Conservation (phyloP, 2,797 vertebrate genomes). For the Crenuchus spilurus region DNA sequence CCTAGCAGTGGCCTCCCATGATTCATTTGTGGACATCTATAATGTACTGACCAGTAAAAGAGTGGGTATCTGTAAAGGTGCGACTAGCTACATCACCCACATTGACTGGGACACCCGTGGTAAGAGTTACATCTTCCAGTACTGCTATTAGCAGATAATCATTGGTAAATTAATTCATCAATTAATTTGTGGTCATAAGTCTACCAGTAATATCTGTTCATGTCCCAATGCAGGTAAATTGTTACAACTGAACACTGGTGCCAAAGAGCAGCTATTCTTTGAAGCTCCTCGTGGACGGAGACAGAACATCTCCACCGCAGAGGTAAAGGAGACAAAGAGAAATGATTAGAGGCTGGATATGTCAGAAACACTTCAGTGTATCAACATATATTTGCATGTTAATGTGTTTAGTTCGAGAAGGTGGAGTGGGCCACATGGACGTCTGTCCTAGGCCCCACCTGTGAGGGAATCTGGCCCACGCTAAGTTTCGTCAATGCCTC, state of each 20-base stretch:
- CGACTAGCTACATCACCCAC: slow-evolving; percentile 91
- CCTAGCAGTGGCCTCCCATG: slow-evolving; percentile 93
- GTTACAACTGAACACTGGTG: slow-evolving; percentile 95
- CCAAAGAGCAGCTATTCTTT: slow-evolving; percentile 95
- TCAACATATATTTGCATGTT: slow-evolving; percentile 16
- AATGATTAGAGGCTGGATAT: background rate
- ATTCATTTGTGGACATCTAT: slow-evolving; percentile 97
- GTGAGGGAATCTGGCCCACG: slow-evolving; percentile 92
- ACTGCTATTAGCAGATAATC: background rate
- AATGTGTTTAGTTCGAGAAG: slow-evolving; percentile 86
- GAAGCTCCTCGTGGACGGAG: slow-evolving; percentile 94
- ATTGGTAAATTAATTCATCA: background rate
- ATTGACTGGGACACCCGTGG: slow-evolving; percentile 96
- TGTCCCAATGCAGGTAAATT: slow-evolving; percentile 84
- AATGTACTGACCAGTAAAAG: slow-evolving; percentile 95
- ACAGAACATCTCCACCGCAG: slow-evolving; percentile 86
- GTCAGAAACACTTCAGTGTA: background rate
- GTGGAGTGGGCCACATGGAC: slow-evolving; percentile 95
- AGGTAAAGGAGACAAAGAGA: slow-evolving; percentile 74
- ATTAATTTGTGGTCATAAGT: background rate
- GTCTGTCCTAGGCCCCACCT: slow-evolving; percentile 88
- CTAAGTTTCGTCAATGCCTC: slow-evolving; percentile 90
- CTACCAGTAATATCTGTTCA: background rate
- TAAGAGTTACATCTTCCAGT: slow-evolving; percentile 59
- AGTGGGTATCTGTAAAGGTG: slow-evolving; percentile 95